These are phyloP conservation scores for Chionis minor DNA, from an alignment of 2,113 vertebrate species.

Conservation along the genomic window DNA sequence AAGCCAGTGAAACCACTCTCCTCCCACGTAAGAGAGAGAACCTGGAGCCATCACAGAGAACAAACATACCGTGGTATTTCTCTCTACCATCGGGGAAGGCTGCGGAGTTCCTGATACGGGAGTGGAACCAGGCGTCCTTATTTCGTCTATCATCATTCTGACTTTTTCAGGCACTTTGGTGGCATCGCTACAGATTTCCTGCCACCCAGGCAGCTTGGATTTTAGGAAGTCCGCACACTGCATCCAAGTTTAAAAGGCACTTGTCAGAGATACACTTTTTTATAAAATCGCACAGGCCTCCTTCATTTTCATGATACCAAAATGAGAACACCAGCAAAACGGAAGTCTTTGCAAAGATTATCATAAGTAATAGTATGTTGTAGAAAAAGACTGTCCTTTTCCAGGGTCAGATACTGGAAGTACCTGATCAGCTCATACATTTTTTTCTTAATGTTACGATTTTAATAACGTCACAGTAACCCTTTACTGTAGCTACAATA, in stretches of 20 bases:
- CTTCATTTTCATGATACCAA: not conserved
- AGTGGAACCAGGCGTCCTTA: slow-evolving; percentile 72
- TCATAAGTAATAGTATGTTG: not conserved
- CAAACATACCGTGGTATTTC: slow-evolving; percentile 74
- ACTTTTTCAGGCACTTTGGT: slow-evolving; percentile 89
- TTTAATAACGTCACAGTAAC: not conserved
- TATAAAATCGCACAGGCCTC: not conserved
- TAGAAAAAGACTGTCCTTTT: not conserved
- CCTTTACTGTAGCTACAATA: not conserved
- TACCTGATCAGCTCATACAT: not conserved
- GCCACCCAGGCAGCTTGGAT: slow-evolving; percentile 86
- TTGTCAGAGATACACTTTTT: not conserved
- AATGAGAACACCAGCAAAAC: not conserved
- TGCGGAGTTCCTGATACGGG: slow-evolving; percentile 59
- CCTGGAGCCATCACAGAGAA: not conserved
- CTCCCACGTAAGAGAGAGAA: not conserved
- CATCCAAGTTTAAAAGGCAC: not conserved
- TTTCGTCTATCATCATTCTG: slow-evolving; percentile 85
- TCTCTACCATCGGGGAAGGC: slow-evolving; percentile 79
- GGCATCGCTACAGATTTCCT: slow-evolving; percentile 90
- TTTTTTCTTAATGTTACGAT: not conserved
- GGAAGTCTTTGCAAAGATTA: not conserved
- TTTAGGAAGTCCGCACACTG: slow-evolving; percentile 88
- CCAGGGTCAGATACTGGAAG: not conserved
- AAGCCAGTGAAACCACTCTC: not conserved